Conservation (phyloP, 2,113 vertebrate genomes). For the Benitochromis conjunctus region DNA sequence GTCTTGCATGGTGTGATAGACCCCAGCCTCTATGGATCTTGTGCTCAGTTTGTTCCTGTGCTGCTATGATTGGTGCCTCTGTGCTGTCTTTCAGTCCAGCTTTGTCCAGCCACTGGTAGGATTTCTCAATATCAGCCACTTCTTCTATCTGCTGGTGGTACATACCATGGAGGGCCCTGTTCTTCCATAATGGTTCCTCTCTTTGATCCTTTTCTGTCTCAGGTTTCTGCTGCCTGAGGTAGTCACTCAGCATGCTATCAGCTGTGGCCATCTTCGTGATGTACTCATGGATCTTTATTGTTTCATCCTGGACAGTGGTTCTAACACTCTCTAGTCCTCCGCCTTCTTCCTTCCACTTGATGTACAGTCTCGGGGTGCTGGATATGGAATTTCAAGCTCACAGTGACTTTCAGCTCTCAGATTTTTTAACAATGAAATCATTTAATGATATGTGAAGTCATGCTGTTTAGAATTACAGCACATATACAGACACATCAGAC, state of each 20-base stretch:
- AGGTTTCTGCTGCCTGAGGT: neutral
- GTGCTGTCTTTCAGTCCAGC: neutral
- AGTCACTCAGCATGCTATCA: accelerated
- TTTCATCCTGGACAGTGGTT: neutral
- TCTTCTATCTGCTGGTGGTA: neutral
- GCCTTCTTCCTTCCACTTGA: neutral
- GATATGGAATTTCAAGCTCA: neutral
- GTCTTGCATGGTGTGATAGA: accelerated
- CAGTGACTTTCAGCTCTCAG: neutral
- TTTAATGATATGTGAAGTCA: neutral
- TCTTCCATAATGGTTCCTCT: neutral
- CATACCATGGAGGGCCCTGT: accelerated
- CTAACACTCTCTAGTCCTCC: neutral
- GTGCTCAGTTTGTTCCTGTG: neutral
- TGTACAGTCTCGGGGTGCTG: neutral
- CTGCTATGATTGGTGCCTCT: neutral
- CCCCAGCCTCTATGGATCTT: neutral
- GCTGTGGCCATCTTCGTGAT: neutral
- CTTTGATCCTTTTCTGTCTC: neutral
- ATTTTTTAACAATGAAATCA: neutral
- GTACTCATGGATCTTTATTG: neutral
- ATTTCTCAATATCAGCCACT: neutral
- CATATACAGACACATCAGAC: neutral
- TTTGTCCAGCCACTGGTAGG: neutral
- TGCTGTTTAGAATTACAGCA: neutral